Conservation (phyloP, 35 echinoderm and acorn worm species). For the Hemicentrotus pulcherrimus region DNA sequence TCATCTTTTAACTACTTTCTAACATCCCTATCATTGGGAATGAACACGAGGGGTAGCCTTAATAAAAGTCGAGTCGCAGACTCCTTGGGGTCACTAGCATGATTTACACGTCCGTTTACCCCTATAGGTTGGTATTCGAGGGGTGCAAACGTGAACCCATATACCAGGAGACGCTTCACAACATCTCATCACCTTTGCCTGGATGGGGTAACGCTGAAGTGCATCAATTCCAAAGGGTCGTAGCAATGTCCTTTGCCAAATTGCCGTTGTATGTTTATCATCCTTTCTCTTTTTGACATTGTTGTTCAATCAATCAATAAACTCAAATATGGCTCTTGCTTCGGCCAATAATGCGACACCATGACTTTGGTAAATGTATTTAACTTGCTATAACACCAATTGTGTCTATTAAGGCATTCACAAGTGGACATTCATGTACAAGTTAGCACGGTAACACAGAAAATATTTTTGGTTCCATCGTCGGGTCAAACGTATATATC, state of each 20-base stretch:
- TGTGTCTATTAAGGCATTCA: too few species aligned
- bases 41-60: conserved; percentile 26
- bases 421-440: too few species aligned
- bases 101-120: conserved; percentile 37
- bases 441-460: too few species aligned
- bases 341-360: background rate
- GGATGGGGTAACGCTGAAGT: background rate
- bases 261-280: too few species aligned
- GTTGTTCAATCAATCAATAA: background rate
- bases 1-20: background rate
- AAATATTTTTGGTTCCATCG: too few species aligned
- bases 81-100: conserved; percentile 24
- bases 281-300: background rate
- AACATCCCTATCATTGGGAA: background rate
- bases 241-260: background rate
- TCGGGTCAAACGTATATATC: too few species aligned
- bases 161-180: background rate
- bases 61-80: conserved; percentile 20
- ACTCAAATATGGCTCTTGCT: background rate
- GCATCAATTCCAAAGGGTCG: background rate
- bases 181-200: background rate
- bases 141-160: background rate
- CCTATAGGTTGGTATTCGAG: background rate
- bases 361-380: too few species aligned
- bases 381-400: too few species aligned